Base-by-base conservation (phyloP, 2,113 vertebrate genomes). In the Oceanodroma tethys region DNA sequence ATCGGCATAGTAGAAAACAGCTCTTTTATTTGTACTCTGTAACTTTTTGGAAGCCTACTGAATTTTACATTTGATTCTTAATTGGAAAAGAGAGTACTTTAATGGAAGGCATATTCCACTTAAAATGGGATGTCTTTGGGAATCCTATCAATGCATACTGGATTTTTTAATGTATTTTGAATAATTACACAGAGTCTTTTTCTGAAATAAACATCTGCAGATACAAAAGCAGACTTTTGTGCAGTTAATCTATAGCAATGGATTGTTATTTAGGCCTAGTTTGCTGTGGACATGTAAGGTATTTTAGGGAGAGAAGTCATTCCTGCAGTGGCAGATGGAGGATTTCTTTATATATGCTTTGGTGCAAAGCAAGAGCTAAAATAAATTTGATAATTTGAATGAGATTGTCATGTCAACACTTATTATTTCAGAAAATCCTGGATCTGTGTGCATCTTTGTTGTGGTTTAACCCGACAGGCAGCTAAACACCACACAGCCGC, bases 231-330 rank as follows among this genome's bases (percentile, higher is more conserved):
- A 93, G n/a, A n/a, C 25, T 82, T 85, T 72, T 86, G 32, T 81
- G 26, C 25, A 38, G 40, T 75, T 81, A 52, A 48, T 68, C 66
- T 82, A 2, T 29, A 50, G 71, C 85, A 82, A 9, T 38, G 45
- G 72, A 52, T 72, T 11, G 5, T 76, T 91, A 68, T 86, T 82
- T 88, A 89, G 45, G 60, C 60, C 48, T 82, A 40, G 26, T 50
- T 82, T 94, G 70, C 81, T 74, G 11, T 45, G 58, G 47, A 53
- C 73, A 32, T 45, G 20, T 38, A 20, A 68, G 40, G n/a, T 93
- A 59, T 82, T 93, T 90, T 73, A 68, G 90, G 81, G 75, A 91
- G n/a, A 91, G n/a, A 89, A 91, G 74, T 89, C 20, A 85, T 76
- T 92, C n/a, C 70, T 71, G 65, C 60, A 73, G 63, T 71, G 80